These are phyloP conservation scores for Eublepharis macularius DNA, from an alignment of 2,113 vertebrate species.

Conservation along the genomic window DNA sequence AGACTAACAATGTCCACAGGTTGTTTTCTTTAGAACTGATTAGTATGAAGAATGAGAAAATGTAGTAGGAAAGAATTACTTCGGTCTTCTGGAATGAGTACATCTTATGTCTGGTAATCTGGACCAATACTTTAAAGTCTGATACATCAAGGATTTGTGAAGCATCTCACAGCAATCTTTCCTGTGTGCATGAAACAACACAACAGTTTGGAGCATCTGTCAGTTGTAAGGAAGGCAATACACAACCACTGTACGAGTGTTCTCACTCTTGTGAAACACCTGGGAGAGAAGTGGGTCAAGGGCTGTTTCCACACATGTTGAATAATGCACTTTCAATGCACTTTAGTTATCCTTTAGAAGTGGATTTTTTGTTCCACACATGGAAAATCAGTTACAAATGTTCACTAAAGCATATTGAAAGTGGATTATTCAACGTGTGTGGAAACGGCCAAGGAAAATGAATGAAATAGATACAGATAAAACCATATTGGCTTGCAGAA, in stretches of 20 bases:
- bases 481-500: not conserved
- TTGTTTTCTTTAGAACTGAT: not conserved
- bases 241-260: not conserved
- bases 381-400: no score
- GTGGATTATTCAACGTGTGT: no score
- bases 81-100: not conserved
- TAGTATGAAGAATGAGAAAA: not conserved
- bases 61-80: not conserved
- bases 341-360: no score
- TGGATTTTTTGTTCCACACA: no score
- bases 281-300: not conserved
- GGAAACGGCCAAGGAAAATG: no score
- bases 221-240: not conserved
- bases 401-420: no score
- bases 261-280: not conserved
- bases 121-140: not conserved
- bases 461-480: not conserved
- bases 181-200: not conserved
- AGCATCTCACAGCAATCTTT: not conserved
- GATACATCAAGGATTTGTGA: not conserved
- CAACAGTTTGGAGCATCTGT: not conserved
- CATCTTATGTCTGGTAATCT: not conserved
- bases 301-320: no score
- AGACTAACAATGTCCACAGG: not conserved
- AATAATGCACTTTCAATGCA: no score